phyloP scores from a whole-genome alignment of 2,888 invertebrate species.

The Drosophila formosana region DNA sequence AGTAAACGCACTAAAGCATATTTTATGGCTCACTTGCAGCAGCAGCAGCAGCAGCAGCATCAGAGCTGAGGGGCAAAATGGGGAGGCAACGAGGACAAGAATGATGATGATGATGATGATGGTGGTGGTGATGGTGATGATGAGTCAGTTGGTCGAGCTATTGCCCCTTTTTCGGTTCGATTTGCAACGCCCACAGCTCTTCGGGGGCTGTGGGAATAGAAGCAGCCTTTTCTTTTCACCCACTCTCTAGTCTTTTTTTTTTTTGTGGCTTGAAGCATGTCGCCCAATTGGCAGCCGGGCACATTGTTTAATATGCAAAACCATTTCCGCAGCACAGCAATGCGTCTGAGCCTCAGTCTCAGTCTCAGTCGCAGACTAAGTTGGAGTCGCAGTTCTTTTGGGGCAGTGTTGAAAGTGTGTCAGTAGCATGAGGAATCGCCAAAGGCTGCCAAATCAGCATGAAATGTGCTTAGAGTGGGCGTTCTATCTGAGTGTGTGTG shows the following conservation, averaged over 20 bases:
- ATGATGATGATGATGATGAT: slow-evolving; percentile 57
- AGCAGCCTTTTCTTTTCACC: slow-evolving; percentile 5
- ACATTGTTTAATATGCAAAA: slow-evolving; percentile 82
- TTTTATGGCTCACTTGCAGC: slow-evolving; percentile 78
- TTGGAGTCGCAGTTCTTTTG: slow-evolving; percentile 25
- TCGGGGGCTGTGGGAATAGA: slow-evolving; percentile 29
- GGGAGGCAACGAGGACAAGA: slow-evolving; percentile 33
- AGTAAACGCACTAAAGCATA: slow-evolving; percentile 69
- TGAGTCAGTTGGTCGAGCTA: slow-evolving; percentile 34
- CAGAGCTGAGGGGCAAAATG: not conserved
- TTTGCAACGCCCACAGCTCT: slow-evolving; percentile 49
- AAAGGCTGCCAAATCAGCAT: slow-evolving; percentile 73
- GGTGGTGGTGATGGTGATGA: slow-evolving; percentile 58
- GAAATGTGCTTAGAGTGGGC: slow-evolving; percentile 69
- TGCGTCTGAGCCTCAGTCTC: slow-evolving; percentile 37
- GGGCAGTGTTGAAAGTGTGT: slow-evolving; percentile 5
- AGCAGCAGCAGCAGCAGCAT: slow-evolving; percentile 11
- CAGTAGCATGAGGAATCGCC: slow-evolving; percentile 46
- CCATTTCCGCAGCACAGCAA: slow-evolving; percentile 76
- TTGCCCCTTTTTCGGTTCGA: slow-evolving; percentile 43
- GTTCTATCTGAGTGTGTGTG: not conserved
- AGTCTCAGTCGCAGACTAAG: not conserved
- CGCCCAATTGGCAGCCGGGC: slow-evolving; percentile 76
- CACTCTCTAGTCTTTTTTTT: slow-evolving; percentile 9
- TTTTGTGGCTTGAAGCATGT: slow-evolving; percentile 52